Conservation (phyloP, 2,113 vertebrate species). For the Eurystomus gularis region DNA sequence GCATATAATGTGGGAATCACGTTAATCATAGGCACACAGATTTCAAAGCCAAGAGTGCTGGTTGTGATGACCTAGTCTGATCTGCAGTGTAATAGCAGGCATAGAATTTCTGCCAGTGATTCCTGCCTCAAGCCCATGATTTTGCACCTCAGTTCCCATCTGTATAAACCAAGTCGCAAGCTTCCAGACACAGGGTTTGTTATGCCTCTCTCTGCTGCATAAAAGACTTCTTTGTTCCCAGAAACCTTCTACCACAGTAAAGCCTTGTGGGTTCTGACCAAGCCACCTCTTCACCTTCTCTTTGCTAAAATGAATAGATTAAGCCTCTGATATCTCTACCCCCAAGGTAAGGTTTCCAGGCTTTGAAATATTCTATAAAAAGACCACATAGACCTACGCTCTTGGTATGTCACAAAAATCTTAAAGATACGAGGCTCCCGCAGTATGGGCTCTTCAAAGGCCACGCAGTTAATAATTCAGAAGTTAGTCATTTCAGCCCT, state of each 20-base stretch:
- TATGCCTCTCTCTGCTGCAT: conserved; percentile 22
- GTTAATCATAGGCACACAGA: conserved; percentile 57
- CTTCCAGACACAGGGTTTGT: conserved; percentile 55
- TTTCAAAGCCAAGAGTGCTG: conserved; percentile 60
- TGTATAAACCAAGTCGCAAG: conserved; percentile 36
- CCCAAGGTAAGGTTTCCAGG: neutral
- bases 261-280: conserved; percentile 23
- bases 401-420: neutral
- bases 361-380: conserved; percentile 4
- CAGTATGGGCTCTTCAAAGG: neutral
- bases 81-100: conserved; percentile 4
- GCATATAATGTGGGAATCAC: conserved; percentile 69
- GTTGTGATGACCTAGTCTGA: conserved; percentile 62
- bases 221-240: conserved; percentile 43
- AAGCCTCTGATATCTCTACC: neutral
- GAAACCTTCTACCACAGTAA: conserved; percentile 40
- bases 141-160: conserved; percentile 64
- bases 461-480: neutral
- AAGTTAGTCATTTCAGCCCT: neutral
- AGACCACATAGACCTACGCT: neutral
- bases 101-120: conserved; percentile 54
- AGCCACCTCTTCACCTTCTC: conserved; percentile 3
- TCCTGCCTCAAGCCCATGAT: conserved; percentile 45
- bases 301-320: conserved; percentile 12
- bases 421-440: neutral